Base-by-base conservation (phyloP, 2,797 vertebrate species). In the Trachurus trachurus region DNA sequence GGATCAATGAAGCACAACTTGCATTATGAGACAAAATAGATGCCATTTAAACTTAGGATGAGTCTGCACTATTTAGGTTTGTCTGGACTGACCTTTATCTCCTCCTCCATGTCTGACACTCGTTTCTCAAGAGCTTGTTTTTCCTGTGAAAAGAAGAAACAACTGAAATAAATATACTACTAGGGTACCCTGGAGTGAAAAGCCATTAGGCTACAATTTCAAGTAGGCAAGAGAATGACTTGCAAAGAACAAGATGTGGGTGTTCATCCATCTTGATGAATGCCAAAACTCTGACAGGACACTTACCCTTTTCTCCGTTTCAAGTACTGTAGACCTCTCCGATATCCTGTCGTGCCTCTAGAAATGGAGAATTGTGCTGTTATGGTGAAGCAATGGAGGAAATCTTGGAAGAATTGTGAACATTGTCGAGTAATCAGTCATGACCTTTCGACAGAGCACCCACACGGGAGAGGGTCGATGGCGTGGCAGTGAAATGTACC, bases 41-140 rank as follows among this genome's bases (percentile, higher is more conserved):
- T 70, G 58, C 45, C 4, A 42, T 66, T 64, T 64, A 82, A 84
- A 75, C 29, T 42, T 26, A 63, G 12, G 4, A 19, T 67, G 62
- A 53, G 16, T 69, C 5, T 45, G 59, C 15, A 56, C 10, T 15
- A 19, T 50, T 50, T 63, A 2, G 34, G 52, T 72, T 71, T 69
- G 40, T 52, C 54, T n/a, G 21, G 21, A 87, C 92, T 93, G 96
- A 99, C 98, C 97, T 99, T 99, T 91, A 99, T 86, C 78, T 99
- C 98, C 72, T 97, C 98, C 72, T 99, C 97, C 98, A 99, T 99
- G 90, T 98, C 96, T 1, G 98, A 97, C 83, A 99, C 98, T 88
- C 94, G 97, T 90, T 97, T 97, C 90, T 98, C 97, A 84, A 99
- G 93, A 82, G 93, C 95, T 88, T 97, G 94, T 85, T 97, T 98